These are phyloP conservation scores for Callocephalon fimbriatum DNA, from an alignment of 2,113 vertebrate species.

Conservation along the genomic window DNA sequence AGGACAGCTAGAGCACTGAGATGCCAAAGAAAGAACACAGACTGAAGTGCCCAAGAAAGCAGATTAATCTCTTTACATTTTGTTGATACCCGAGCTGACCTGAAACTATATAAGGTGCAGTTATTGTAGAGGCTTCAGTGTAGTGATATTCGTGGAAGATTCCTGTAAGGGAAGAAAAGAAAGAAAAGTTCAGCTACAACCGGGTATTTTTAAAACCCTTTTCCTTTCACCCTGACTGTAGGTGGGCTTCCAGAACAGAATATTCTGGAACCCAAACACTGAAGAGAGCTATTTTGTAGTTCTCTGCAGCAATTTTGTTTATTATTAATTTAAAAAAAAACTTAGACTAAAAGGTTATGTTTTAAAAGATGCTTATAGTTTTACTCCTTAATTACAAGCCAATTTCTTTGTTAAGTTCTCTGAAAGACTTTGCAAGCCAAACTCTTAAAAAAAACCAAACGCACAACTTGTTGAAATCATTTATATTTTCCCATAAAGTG, in stretches of 20 bases:
- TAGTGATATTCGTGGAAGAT: background rate
- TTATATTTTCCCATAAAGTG: background rate
- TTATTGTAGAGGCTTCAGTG: background rate
- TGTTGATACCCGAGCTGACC: accelerated
- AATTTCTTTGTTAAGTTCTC: background rate
- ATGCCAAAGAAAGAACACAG: background rate
- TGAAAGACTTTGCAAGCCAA: background rate
- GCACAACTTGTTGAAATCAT: background rate
- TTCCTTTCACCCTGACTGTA: background rate
- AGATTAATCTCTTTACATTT: background rate
- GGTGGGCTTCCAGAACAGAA: background rate
- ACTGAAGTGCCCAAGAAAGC: too few relatives aligned
- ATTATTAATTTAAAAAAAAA: background rate
- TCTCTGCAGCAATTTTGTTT: background rate
- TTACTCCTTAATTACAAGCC: background rate
- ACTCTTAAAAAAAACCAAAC: background rate
- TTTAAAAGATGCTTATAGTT: background rate
- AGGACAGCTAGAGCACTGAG: accelerated
- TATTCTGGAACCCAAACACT: background rate
- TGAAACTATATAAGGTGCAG: accelerated
- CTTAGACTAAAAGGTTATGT: background rate
- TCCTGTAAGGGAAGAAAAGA: background rate
- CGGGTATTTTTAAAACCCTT: background rate
- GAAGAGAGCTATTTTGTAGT: background rate
- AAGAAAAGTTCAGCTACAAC: background rate